A percentile compares a stretch with the other conserved stretches of the same genome.
Conservation (phyloP, 2,888 invertebrate species). For the Lymantria dispar region DNA sequence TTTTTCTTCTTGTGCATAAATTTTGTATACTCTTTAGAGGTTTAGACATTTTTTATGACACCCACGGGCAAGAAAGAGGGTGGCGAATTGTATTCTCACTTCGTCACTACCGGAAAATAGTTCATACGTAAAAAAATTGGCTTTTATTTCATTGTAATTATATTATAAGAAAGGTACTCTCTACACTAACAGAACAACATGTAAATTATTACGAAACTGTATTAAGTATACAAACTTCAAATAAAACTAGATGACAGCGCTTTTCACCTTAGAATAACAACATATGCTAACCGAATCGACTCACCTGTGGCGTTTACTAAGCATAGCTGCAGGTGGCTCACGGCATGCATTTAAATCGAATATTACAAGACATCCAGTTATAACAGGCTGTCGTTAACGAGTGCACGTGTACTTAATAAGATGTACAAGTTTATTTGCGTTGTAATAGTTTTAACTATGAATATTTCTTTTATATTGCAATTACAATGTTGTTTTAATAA, state of each 20-base stretch:
- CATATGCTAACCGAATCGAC: constrained; percentile 20
- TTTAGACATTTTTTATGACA: no score
- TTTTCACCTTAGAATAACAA: neutral
- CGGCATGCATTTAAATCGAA: constrained; percentile 68
- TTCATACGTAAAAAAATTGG: no score
- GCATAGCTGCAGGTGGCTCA: constrained; percentile 14
- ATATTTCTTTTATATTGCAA: neutral
- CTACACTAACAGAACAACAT: no score
- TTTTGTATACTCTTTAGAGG: no score
- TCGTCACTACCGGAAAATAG: no score
- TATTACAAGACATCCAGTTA: constrained; percentile 51
- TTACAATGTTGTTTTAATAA: neutral
- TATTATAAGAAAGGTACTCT: no score
- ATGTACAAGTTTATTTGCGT: neutral
- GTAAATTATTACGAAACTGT: no score
- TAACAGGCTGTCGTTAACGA: constrained; percentile 26
- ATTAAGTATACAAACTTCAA: neutral
- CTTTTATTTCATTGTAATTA: no score
- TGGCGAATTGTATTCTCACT: no score
- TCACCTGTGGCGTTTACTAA: constrained; percentile 4
- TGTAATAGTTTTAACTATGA: neutral
- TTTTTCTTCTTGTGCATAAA: no score
- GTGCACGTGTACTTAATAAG: constrained; percentile 10
- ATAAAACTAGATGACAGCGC: neutral
- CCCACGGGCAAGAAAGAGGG: no score